Conservation (phyloP, 2,113 vertebrate genomes). For the Trichechus manatus region DNA sequence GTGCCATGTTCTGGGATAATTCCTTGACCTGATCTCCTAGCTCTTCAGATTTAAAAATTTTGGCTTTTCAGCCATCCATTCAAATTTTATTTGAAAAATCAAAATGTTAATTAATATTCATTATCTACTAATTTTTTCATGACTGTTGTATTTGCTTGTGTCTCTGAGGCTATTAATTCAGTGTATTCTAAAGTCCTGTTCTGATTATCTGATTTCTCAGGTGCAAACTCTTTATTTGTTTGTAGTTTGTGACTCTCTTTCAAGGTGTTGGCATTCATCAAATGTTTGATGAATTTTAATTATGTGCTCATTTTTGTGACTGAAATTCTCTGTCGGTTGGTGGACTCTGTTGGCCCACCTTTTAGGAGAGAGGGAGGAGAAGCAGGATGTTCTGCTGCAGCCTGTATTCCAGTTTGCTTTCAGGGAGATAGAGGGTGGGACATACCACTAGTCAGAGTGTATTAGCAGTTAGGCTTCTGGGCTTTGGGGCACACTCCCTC, state of each 20-base stretch:
- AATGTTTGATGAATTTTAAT: slow-evolving; percentile 1
- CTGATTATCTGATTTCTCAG: background rate
- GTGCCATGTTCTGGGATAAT: background rate
- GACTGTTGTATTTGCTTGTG: background rate
- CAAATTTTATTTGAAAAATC: slow-evolving; percentile 48
- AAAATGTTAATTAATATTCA: background rate
- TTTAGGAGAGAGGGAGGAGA: background rate
- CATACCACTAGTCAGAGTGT: background rate
- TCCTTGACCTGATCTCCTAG: background rate
- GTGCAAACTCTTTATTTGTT: background rate
- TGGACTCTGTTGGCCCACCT: background rate
- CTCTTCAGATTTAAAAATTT: background rate
- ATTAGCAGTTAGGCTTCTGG: background rate
- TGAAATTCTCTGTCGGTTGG: background rate
- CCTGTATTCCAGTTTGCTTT: background rate
- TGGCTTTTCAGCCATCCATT: slow-evolving; percentile 18
- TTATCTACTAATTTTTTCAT: background rate
- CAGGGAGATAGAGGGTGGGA: background rate
- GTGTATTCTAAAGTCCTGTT: background rate
- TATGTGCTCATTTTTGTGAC: background rate
- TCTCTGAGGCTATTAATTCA: background rate
- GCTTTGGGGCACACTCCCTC: rapidly evolving
- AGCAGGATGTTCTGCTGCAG: background rate
- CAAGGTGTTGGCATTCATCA: background rate
- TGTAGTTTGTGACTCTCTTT: background rate